Evolutionary conservation across 2,113 vertebrate species (phyloP), one percentile per base, ranked within the genome.

Genomic region (Theristicus caerulescens): DNA sequence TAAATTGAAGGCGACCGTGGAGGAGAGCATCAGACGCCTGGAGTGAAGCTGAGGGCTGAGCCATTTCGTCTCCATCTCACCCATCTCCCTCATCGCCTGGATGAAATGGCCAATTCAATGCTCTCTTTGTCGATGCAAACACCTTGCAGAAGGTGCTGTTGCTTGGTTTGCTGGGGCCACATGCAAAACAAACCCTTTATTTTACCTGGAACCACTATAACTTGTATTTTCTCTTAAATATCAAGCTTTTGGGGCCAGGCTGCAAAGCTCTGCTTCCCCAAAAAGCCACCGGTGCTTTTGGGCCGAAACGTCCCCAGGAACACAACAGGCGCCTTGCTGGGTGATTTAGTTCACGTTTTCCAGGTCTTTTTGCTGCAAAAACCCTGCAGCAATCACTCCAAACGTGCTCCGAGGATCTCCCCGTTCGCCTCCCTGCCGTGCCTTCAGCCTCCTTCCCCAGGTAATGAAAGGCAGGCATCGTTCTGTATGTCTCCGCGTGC

Each of bases 391-490:
- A 55, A 20, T 42, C 54, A 11, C 55, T 90, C 24, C 7, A 11
- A 3, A 24, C 12, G 2, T 44, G 58, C 76, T 61, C 74, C 2
- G 11, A 82, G 70, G 52, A 66, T 69, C 74, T 66, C 47, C 42
- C 46, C 3, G 12, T 36, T 17, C 0, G 12, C 84, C 90, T 84
- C 90, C 94, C 92, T 14, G 87, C 84, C 0, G 49, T 74, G 76
- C 64, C 65, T 78, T 52, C 86, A 55, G 79, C 91, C 72, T 92
- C 87, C 54, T 91, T 95, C 66, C 70, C 42, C 0, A 0, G 11
- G 66, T 93, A 94, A 95, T 96, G 96, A 96, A 71, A 93, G 58
- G 74, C 29, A 89, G 90, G 84, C 42, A 0, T 17, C 17, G 16
- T 47, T 51, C 82, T 3, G 29, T 44, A 13, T 74, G 82, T 82